Conservation (phyloP, 2,113 vertebrate species). For the Gobiocypris rarus region DNA sequence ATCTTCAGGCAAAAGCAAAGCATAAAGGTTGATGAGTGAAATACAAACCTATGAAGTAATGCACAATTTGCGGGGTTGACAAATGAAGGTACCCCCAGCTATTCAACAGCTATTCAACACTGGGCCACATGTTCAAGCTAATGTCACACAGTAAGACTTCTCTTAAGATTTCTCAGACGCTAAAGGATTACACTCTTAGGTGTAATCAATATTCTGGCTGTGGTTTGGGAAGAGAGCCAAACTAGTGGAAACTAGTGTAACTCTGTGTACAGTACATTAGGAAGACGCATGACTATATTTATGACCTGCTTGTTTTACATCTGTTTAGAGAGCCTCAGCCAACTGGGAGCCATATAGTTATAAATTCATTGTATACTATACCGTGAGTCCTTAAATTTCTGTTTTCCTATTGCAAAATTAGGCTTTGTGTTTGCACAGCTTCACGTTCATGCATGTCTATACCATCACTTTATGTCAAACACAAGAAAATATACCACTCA, state of each 20-base stretch:
- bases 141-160: slow-evolving; percentile 18
- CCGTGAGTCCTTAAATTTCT: background rate
- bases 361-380: slow-evolving; percentile 17
- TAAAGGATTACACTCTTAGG: slow-evolving; percentile 23
- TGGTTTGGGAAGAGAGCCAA: slow-evolving; percentile 29
- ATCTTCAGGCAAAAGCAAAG: slow-evolving; percentile 5
- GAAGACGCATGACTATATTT: slow-evolving; percentile 21
- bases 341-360: slow-evolving; percentile 27
- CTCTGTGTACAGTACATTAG: slow-evolving; percentile 25
- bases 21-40: slow-evolving; percentile 12
- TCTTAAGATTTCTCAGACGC: slow-evolving; percentile 8
- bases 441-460: background rate
- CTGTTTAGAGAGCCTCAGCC: slow-evolving; percentile 32
- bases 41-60: slow-evolving; percentile 25
- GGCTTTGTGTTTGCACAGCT: background rate
- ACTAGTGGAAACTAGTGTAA: slow-evolving; percentile 12
- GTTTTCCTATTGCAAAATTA: slow-evolving; percentile 28
- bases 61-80: background rate
- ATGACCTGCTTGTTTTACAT: slow-evolving; percentile 32
- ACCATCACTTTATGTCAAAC: slow-evolving; percentile 10
- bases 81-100: background rate
- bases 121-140: background rate
- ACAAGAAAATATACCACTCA: slow-evolving; percentile 18
- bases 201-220: slow-evolving; percentile 24
- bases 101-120: slow-evolving; percentile 28